Conservation (phyloP, 1,140 invertebrate species). For the Thaumetopoea pityocampa region DNA sequence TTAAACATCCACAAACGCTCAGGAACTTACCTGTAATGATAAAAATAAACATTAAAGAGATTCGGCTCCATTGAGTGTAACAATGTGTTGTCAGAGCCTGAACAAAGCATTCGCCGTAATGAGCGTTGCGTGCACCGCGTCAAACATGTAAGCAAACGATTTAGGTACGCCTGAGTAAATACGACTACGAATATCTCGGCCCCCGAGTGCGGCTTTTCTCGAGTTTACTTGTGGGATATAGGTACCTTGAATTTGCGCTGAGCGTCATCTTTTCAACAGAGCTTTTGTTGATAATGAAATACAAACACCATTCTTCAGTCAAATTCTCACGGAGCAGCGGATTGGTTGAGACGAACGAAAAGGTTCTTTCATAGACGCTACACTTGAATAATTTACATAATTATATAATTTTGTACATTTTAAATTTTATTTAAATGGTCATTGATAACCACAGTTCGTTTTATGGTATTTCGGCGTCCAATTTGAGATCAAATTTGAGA, state of each 20-base stretch:
- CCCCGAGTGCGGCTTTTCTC: conserved; percentile 54
- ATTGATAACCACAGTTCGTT: too few relatives aligned
- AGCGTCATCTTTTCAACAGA: conserved; percentile 66
- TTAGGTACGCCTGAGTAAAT: conserved; percentile 74
- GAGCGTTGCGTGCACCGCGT: conserved; percentile 72
- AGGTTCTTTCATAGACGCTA: conserved; percentile 15
- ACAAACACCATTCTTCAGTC: conserved; percentile 65
- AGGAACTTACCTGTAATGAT: conserved; percentile 65
- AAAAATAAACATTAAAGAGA: conserved; percentile 67
- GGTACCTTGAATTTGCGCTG: conserved; percentile 57
- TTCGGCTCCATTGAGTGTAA: conserved; percentile 63
- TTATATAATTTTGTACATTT: conserved; percentile 11
- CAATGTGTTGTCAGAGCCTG: conserved; percentile 69
- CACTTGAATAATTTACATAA: conserved; percentile 12
- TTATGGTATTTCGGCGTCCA: too few relatives aligned
- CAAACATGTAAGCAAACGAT: conserved; percentile 75
- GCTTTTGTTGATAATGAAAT: conserved; percentile 73
- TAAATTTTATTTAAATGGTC: conserved; percentile 6
- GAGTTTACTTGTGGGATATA: conserved; percentile 42
- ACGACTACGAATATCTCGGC: conserved; percentile 69
- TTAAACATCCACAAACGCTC: conserved; percentile 43
- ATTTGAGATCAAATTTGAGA: too few relatives aligned
- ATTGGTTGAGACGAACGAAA: conserved; percentile 47
- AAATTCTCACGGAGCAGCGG: conserved; percentile 46
- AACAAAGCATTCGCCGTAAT: conserved; percentile 72